A percentile compares a stretch with the other conserved stretches of the same genome.
Conservation (phyloP, 2,797 vertebrate species). For the Esox masquinongy region DNA sequence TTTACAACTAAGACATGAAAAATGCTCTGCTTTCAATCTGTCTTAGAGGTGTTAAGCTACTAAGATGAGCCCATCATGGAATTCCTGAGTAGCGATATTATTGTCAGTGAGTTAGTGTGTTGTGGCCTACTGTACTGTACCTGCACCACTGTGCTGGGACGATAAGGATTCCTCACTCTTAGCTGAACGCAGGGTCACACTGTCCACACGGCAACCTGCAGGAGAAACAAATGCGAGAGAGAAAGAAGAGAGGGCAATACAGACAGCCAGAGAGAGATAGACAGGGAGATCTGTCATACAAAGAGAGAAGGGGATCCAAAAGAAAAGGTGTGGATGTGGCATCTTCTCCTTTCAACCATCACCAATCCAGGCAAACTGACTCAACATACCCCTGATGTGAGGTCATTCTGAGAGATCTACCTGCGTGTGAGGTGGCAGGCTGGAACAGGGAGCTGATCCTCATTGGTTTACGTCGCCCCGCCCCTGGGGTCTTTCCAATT, state of each 20-base stretch:
- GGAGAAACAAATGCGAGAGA: neutral
- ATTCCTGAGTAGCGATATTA: neutral
- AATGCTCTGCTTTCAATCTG: neutral
- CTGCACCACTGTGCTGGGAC: constrained; percentile 78
- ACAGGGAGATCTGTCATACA: neutral
- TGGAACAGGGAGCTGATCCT: constrained; percentile 66
- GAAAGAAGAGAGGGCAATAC: neutral
- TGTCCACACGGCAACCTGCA: constrained; percentile 71
- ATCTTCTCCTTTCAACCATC: neutral
- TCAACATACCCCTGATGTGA: neutral
- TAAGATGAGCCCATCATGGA: neutral
- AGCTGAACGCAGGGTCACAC: constrained; percentile 77
- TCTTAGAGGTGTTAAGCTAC: neutral
- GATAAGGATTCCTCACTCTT: constrained; percentile 83
- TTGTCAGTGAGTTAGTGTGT: neutral
- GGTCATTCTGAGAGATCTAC: constrained; percentile 24
- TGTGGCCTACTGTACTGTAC: constrained; percentile 46
- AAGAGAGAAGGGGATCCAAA: neutral
- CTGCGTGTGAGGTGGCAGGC: constrained; percentile 54
- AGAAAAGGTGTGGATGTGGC: neutral
- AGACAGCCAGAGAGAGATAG: neutral
- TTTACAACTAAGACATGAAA: neutral
- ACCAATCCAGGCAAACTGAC: neutral
- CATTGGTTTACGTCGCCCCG: constrained; percentile 70
- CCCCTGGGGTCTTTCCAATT: constrained; percentile 70